Base-by-base conservation (phyloP, 2,113 vertebrate genomes). In the Burhinus bistriatus region DNA sequence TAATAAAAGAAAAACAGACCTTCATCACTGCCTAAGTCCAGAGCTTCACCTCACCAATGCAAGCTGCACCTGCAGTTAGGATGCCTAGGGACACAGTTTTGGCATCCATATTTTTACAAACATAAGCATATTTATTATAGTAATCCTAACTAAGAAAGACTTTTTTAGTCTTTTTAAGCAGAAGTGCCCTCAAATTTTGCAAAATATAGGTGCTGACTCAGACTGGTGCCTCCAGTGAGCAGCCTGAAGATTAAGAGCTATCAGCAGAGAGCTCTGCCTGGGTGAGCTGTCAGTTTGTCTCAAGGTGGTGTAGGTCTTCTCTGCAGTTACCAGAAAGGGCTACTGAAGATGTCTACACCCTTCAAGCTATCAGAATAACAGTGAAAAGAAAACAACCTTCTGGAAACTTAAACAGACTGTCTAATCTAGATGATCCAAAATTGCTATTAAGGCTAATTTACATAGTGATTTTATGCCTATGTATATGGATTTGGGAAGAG, bases 171-270 rank as follows among this genome's bases (percentile, higher is more conserved):
- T 65, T 76, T 68, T 23, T 12, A n/a, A 69, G 11, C 4, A 68
- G 42, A 86, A 29, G 9, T 42, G 3, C 3, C 6, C 4, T 68
- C 23, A 52, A 75, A 55, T 73, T 64, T 55, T 89, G 45, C 7
- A 42, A 27, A 77, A 10, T 4, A 5, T 17, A 87, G 2, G 7
- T 45, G 11, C 12, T 5, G 5, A 4, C 3, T 32, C 6, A 8
- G 9, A 65, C 17, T 13, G 5, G 27, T 78, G 15, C 26, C 36
- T 79, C 15, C 10, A 30, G 1, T 32, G 11, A 87, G 9, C 2
- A 1, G 23, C 32, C 25, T 68, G n/a, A 20, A 49, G 7, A 5
- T 45, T 19, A 64, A 64, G 23, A 44, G 21, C n/a, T 77, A 2
- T 30, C 14, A 65, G 32, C 32, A 80, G 42, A 68, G 32, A 80